Conservation (phyloP, 2,113 vertebrate genomes). For the Columba livia region DNA sequence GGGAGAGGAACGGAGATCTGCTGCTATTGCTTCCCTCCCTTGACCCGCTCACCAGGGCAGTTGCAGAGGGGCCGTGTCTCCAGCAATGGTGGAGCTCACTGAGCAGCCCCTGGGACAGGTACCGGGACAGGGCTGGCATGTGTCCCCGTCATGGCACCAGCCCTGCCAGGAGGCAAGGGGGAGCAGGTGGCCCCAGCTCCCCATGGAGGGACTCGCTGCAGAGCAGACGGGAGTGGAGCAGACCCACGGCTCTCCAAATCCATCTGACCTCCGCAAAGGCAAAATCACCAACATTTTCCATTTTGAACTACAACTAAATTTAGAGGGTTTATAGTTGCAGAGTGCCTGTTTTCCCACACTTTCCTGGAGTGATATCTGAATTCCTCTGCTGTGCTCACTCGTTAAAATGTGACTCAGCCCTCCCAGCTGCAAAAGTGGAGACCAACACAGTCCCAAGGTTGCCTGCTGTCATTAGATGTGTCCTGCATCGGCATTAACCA, state of each 20-base stretch:
- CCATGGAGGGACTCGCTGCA: accelerated
- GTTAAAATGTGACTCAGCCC: slow-evolving; percentile 20
- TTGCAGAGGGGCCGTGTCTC: neutral
- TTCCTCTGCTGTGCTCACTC: neutral
- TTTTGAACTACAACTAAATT: slow-evolving; percentile 5
- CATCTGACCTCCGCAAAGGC: neutral
- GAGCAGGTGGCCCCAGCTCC: neutral
- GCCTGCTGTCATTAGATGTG: neutral
- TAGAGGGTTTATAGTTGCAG: slow-evolving; percentile 3
- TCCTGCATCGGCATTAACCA: neutral
- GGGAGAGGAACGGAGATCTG: neutral
- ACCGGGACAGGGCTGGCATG: neutral
- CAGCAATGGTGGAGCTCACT: accelerated
- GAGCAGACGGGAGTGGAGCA: accelerated
- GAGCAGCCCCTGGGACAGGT: neutral
- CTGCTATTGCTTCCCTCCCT: neutral
- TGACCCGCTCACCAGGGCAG: accelerated
- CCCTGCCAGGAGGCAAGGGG: accelerated
- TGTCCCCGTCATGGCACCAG: accelerated
- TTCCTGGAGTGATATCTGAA: slow-evolving; percentile 1
- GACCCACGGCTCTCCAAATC: neutral
- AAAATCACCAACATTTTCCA: neutral
- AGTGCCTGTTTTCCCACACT: slow-evolving; percentile 47
- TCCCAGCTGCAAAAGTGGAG: slow-evolving; percentile 12
- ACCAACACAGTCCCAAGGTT: neutral